Base-by-base conservation (phyloP, 2,797 vertebrate genomes). In the Intellagama lesueurii region DNA sequence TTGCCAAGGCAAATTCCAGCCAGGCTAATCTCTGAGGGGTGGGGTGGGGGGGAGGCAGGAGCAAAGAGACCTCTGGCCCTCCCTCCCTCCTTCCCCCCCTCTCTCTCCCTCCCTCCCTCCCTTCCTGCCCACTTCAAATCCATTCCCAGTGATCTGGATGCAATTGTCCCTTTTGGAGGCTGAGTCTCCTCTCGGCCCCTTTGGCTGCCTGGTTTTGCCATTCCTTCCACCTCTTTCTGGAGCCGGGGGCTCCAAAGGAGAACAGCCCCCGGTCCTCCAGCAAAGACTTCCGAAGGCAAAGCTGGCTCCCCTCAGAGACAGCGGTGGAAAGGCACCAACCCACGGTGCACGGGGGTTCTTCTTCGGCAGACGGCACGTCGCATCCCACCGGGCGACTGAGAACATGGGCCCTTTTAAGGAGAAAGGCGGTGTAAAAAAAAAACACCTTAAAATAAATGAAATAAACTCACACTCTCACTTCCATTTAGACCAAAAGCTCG, bases 1-100 rank as follows among this genome's bases (percentile, higher is more conserved):
- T 85, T 87, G 90, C 80, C 86, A 70, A 90, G 85, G 75, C 89
- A 92, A 88, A 92, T 88, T 92, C 88, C 87, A 90, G 89, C 76
- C 85, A 26, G 80, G 56, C 89, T 88, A 81, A 89, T 89, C 88
- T 89, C 88, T 24, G 7, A 86, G 88, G 60, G 60, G 60, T 11
- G 60, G 9, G 52, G 52, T 40, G 60, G 12, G 60, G 17, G n/a
- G 2, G 47, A 77, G 76, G 83, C 77, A 73, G 32, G 77, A 35
- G 28, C 17, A 76, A 69, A 40, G 76, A 44, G 52, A 79, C 56
- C 30, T 12, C 40, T 69, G 85, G 89, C 56, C 86, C 47, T 49
- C 64, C 44, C 64, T 56, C 32, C 66, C 40, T 68, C 49, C 47
- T 22, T 35, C 19, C 22, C 26, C 30, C 52, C 60, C 64, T 16